Conservation (phyloP, 2,888 invertebrate genomes). For the Heterodera filipjevi region DNA sequence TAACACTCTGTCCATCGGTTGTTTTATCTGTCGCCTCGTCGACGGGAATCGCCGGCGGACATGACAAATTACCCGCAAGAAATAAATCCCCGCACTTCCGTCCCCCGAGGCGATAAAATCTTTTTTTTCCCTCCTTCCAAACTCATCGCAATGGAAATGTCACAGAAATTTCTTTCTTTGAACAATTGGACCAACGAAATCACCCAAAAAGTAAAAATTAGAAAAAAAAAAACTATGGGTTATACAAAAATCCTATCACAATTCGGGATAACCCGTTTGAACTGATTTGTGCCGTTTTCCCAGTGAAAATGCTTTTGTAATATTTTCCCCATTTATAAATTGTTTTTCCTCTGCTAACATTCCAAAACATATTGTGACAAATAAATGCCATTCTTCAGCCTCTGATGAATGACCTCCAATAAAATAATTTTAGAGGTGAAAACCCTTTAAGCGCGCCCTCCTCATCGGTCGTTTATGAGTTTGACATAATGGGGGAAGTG, state of each 20-base stretch:
- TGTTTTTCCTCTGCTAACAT: not conserved
- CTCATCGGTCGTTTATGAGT: not conserved
- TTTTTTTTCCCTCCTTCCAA: not conserved
- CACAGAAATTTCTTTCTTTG: not conserved
- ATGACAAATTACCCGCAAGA: constrained; percentile 3
- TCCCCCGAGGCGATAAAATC: not conserved
- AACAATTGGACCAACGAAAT: not conserved
- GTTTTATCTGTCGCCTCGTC: not conserved
- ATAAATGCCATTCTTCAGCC: not conserved
- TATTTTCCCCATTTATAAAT: too few relatives aligned
- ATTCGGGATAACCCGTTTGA: too few relatives aligned
- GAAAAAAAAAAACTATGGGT: too few relatives aligned
- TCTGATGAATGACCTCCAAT: not conserved
- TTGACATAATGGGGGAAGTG: not conserved
- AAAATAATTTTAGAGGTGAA: constrained; percentile 1
- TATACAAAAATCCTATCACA: too few relatives aligned
- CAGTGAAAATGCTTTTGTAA: too few relatives aligned
- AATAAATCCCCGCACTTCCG: constrained; percentile 10
- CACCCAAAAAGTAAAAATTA: not conserved
- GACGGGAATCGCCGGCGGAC: not conserved
- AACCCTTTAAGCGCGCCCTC: not conserved
- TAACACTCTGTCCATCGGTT: not conserved
- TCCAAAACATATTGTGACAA: not conserved
- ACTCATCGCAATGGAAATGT: not conserved
- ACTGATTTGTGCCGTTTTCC: too few relatives aligned